phyloP scores from a whole-genome alignment of 2,888 invertebrate genomes.

The Melanophora roralis region DNA sequence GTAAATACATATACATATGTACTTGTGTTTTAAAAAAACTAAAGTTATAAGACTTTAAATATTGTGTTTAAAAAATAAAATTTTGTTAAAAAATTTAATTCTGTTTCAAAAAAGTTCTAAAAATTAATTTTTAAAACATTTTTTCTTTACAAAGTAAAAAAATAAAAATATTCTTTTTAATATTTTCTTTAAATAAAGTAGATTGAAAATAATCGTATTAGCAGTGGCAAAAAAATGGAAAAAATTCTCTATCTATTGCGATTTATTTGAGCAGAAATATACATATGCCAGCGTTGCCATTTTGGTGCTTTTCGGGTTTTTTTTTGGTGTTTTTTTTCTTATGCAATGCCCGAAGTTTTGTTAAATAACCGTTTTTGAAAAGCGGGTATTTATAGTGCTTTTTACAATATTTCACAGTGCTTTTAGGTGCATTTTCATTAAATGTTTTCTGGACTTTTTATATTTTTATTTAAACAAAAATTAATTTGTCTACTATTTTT shows the following conservation, averaged over 20 bases:
- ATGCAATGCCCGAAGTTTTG: no score
- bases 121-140: constrained; percentile 6
- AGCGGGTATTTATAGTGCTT: no score
- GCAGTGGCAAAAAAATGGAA: constrained; percentile 57
- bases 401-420: no score
- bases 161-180: constrained; percentile 26
- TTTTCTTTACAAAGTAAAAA: background rate
- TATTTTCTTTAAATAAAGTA: constrained; percentile 38
- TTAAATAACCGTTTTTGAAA: no score
- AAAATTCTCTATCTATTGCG: constrained; percentile 76
- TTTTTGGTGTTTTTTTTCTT: no score
- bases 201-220: constrained; percentile 52
- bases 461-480: no score
- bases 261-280: constrained; percentile 65
- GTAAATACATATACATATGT: constrained; percentile 5
- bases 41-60: constrained; percentile 1
- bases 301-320: no score
- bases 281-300: no score
- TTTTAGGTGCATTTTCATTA: no score
- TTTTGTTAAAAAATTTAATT: background rate
- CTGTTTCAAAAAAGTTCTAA: background rate
- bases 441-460: no score
- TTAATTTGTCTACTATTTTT: no score
- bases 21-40: no score
- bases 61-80: constrained; percentile 26